phyloP scores from a whole-genome alignment of 2,888 invertebrate species.

The Noctua comes region DNA sequence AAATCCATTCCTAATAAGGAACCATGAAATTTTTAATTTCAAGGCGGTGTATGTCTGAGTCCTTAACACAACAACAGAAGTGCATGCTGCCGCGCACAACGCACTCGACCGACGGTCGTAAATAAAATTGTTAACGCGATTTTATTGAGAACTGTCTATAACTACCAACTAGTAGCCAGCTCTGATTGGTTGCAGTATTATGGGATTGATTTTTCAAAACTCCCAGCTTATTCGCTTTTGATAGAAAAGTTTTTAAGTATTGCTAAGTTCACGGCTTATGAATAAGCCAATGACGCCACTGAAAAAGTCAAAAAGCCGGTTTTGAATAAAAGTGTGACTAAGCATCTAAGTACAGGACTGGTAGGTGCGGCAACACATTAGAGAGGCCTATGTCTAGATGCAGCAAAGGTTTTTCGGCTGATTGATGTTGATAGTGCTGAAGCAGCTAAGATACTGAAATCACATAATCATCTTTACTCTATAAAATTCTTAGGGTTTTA shows the following conservation, averaged over 20 bases:
- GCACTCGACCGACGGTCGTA: slow-evolving; percentile 35
- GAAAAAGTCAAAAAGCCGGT: not conserved
- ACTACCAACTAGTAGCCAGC: slow-evolving; percentile 21
- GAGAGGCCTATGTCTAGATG: not conserved
- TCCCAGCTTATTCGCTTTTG: not conserved
- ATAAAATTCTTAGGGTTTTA: not conserved
- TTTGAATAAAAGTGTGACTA: not conserved
- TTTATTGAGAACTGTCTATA: slow-evolving; percentile 49
- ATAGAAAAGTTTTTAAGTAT: not conserved
- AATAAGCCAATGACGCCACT: not conserved
- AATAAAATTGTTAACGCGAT: slow-evolving; percentile 52
- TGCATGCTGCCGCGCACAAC: slow-evolving; percentile 43
- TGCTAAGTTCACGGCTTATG: not conserved
- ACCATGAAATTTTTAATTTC: not conserved
- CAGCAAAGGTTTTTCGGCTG: not conserved
- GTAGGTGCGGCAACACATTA: not conserved
- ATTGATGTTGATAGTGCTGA: not conserved
- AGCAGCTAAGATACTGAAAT: not conserved
- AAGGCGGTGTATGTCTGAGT: not conserved
- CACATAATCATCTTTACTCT: not conserved
- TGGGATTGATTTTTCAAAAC: not conserved
- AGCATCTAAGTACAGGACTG: not conserved
- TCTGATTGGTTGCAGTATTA: slow-evolving; percentile 30
- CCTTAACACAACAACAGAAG: slow-evolving; percentile 35
- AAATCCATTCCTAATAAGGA: not conserved